Evolutionary conservation across 2,888 invertebrate species (phyloP), one percentile per base, ranked within the genome.

Genomic region (Cyclophora punctaria): DNA sequence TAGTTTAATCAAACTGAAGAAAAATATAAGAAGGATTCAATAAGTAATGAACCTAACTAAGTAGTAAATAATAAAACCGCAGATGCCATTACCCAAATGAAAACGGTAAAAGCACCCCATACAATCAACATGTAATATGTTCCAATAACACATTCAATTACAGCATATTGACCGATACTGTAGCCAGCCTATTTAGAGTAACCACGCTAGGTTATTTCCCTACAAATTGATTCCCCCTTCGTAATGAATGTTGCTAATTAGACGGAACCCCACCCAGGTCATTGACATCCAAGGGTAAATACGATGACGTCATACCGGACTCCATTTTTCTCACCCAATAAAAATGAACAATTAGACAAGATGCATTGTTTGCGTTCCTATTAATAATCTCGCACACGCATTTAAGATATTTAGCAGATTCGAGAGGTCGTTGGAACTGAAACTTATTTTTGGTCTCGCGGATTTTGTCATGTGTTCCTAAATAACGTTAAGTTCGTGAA

Each of bases 321-420:
- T 65, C 66, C 67, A 74, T 69, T 71, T 75, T 77, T 75, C 72
- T 71, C 76, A 71, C 73, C 73, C 66, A 74, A 79, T 82, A 81
- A 63, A 72, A 62, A 70, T 62, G 68, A 69, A 63, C 69, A 82
- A 81, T 83, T 82, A 83, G 74, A 71, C 65, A 65, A 66, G 60
- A 71, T 69, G 68, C 60, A 69, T 67, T 80, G 77, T 78, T 80
- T 73, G 69, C 65, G 55, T 58, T 58, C 52, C 66, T 59, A 65
- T 72, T 75, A 73, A 58, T 63, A 64, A 60, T 62, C 57, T 56
- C 55, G 57, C 61, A 58, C 64, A 60, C 63, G 57, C 59, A 34
- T 44, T 62, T 63, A 59, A 66, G 64, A 69, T 60, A 62, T 67
- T 65, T 60, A 66, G 61, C 64, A 59, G 62, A 59, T 60, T 62